These are phyloP conservation scores for Hyaena hyaena DNA, from an alignment of 2,113 vertebrate species.

Conservation along the genomic window DNA sequence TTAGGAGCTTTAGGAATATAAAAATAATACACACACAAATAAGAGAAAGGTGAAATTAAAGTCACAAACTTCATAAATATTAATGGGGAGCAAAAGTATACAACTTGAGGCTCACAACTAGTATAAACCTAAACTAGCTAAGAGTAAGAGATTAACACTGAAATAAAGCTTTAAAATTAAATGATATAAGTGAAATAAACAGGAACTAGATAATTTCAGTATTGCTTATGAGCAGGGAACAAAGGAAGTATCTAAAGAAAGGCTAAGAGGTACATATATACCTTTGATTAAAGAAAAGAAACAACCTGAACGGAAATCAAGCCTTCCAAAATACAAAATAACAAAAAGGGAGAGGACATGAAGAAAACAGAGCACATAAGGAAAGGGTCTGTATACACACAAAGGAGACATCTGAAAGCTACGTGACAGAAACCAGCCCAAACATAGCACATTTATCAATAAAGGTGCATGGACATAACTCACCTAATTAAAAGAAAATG, in stretches of 20 bases:
- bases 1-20: neutral
- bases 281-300: neutral
- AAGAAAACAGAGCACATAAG: neutral
- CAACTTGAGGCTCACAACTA: neutral
- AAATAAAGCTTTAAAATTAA: neutral
- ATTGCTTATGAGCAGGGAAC: neutral
- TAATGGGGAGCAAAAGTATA: neutral
- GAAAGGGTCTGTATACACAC: neutral
- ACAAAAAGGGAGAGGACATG: neutral
- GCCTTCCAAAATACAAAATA: slow-evolving; percentile 28
- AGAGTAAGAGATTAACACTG: neutral
- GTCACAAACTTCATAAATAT: slow-evolving; percentile 37
- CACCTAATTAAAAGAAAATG: slow-evolving; percentile 26
- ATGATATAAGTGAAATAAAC: neutral
- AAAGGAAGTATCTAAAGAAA: slow-evolving; percentile 18
- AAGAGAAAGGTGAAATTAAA: neutral
- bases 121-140: slow-evolving; percentile 23
- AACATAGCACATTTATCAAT: neutral
- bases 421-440: neutral
- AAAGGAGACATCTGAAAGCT: neutral
- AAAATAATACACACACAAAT: neutral
- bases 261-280: neutral
- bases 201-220: neutral
- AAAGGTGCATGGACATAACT: neutral
- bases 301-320: slow-evolving; percentile 24